A percentile compares a stretch with the other conserved stretches of the same genome.
Conservation (phyloP, 2,888 invertebrate species). For the Mystacides longicornis region DNA sequence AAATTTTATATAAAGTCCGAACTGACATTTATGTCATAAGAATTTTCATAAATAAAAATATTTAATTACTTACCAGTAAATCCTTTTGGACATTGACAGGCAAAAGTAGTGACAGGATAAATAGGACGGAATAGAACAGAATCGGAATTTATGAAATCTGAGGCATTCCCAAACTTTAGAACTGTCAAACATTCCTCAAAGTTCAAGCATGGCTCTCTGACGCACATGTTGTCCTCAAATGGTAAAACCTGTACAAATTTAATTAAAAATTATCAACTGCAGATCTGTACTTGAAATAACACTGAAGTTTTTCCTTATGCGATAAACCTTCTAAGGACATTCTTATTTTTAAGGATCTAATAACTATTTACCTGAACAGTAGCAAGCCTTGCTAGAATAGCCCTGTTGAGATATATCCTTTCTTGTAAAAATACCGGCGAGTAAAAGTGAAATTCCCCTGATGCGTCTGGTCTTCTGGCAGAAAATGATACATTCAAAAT, state of each 20-base stretch:
- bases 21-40: too few species aligned
- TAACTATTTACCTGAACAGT: conserved; percentile 64
- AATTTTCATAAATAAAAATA: too few species aligned
- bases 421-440: conserved; percentile 86
- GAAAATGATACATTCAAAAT: conserved; percentile 93
- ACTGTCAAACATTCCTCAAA: conserved; percentile 89
- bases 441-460: conserved; percentile 68
- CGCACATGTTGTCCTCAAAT: conserved; percentile 94
- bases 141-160: conserved; percentile 81
- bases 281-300: neutral
- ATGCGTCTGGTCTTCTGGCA: conserved; percentile 71
- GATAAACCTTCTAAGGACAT: too few species aligned
- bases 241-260: conserved; percentile 62
- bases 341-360: too few species aligned
- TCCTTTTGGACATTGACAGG: conserved; percentile 85
- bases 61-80: conserved; percentile 64
- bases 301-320: neutral
- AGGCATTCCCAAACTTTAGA: conserved; percentile 87
- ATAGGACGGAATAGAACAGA: conserved; percentile 90
- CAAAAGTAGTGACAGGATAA: conserved; percentile 88
- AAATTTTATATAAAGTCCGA: too few species aligned
- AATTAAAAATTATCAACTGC: too few species aligned
- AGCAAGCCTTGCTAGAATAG: conserved; percentile 77
- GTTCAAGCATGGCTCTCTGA: conserved; percentile 90
- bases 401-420: conserved; percentile 86